These are phyloP conservation scores for Eleginops maclovinus DNA, from an alignment of 2,113 vertebrate genomes.

Conservation along the genomic window DNA sequence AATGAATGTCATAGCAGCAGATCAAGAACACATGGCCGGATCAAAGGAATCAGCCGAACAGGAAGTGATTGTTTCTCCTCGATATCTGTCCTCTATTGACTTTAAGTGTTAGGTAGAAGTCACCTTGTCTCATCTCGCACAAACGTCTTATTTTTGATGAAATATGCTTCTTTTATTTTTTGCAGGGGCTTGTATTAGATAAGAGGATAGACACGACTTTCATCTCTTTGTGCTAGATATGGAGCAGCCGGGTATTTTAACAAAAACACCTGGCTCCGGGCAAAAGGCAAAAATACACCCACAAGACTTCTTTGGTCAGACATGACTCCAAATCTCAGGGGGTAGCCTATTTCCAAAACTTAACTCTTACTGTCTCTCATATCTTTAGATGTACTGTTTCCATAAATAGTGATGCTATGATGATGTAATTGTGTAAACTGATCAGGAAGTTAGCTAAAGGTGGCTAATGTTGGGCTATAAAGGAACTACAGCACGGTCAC, in stretches of 20 bases:
- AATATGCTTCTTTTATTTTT: neutral
- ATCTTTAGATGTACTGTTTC: neutral
- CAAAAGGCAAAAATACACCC: too few species aligned
- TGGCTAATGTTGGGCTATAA: too few species aligned
- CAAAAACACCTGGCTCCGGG: too few species aligned
- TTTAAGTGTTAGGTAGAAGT: constrained; percentile 3
- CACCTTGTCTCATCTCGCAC: neutral
- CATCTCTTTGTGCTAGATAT: too few species aligned
- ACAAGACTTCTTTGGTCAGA: too few species aligned
- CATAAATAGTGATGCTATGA: neutral
- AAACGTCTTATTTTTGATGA: neutral
- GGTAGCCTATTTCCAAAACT: neutral
- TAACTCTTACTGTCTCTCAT: neutral
- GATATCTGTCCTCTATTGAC: constrained; percentile 12
- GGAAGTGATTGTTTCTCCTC: constrained; percentile 25
- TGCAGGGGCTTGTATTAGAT: neutral
- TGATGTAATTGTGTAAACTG: too few species aligned
- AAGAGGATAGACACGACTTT: neutral
- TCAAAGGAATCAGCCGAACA: constrained; percentile 21
- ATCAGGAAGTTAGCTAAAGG: too few species aligned
- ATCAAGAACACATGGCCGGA: constrained; percentile 17
- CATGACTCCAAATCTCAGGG: neutral
- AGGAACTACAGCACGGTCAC: too few species aligned
- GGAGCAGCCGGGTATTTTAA: too few species aligned
- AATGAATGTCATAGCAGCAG: constrained; percentile 32